Conservation (phyloP, 2,888 invertebrate species). For the Heteromurus nitidus region DNA sequence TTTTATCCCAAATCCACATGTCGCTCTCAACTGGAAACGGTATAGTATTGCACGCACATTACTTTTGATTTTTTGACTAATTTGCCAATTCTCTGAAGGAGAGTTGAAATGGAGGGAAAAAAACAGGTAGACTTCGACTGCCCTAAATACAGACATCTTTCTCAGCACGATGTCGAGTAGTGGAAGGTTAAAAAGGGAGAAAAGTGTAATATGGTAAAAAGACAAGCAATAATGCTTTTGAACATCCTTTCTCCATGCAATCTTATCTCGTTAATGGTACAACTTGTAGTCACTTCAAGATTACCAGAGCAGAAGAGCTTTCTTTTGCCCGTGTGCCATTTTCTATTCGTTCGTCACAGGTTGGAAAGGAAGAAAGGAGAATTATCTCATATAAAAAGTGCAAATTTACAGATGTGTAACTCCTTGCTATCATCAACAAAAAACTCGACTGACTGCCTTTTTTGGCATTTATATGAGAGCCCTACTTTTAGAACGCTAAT, state of each 20-base stretch:
- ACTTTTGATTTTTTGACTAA: not conserved
- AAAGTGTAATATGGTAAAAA: constrained; percentile 11
- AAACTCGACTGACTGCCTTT: not conserved
- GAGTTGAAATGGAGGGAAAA: not conserved
- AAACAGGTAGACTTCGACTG: not conserved
- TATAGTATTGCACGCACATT: too few species aligned
- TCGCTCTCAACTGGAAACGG: too few species aligned
- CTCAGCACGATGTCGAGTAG: too few species aligned
- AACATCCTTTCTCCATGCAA: constrained; percentile 19
- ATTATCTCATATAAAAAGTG: not conserved
- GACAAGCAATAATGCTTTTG: constrained; percentile 5
- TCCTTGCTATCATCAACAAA: constrained; percentile 6
- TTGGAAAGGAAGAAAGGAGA: not conserved
- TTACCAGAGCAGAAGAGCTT: constrained; percentile 34
- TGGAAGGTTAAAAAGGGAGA: constrained; percentile 2
- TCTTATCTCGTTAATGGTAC: constrained; percentile 60
- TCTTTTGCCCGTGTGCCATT: not conserved
- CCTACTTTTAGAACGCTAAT: constrained; percentile 26
- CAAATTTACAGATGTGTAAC: not conserved
- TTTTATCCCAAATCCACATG: too few species aligned
- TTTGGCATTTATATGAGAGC: not conserved
- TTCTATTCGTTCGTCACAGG: not conserved
- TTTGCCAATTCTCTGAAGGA: not conserved
- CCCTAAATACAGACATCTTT: not conserved
- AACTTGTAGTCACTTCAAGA: constrained; percentile 44